phyloP scores from a whole-genome alignment of 1,140 invertebrate genomes.

The Pachypeltis micranthus region DNA sequence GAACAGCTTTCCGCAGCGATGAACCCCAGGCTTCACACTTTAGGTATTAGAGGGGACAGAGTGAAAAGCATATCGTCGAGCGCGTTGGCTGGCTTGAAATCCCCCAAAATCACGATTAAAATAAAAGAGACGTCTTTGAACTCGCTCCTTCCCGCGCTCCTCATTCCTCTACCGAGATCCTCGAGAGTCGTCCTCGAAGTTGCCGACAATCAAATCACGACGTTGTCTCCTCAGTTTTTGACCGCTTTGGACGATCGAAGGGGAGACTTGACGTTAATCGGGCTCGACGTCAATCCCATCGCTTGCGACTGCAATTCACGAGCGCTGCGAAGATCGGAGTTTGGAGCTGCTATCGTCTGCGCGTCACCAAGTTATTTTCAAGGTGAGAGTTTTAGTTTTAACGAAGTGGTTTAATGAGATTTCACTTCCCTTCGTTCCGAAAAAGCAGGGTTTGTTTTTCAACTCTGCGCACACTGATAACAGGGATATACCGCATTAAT shows the following conservation, averaged over 20 bases:
- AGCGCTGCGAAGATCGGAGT: constrained; percentile 46
- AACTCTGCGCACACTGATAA: no score
- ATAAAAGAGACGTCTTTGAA: constrained; percentile 68
- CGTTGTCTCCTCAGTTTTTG: constrained; percentile 61
- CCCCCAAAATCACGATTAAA: constrained; percentile 51
- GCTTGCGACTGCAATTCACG: constrained; percentile 72
- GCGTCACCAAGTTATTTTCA: constrained; percentile 51
- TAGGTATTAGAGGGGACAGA: constrained; percentile 61
- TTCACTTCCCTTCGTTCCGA: no score
- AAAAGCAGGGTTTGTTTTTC: no score
- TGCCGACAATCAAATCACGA: constrained; percentile 60
- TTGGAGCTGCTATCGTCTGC: constrained; percentile 49
- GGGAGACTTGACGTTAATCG: constrained; percentile 55
- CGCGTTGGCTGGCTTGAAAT: constrained; percentile 66
- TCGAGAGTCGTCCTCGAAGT: constrained; percentile 66
- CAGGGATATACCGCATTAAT: no score
- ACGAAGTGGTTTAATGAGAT: no score
- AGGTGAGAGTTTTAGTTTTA: constrained; percentile 37
- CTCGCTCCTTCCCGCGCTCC: constrained; percentile 59
- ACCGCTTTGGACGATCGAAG: constrained; percentile 65
- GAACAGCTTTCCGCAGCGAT: constrained; percentile 67
- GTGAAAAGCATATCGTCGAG: constrained; percentile 68
- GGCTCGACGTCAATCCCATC: constrained; percentile 63
- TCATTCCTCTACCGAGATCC: constrained; percentile 80
- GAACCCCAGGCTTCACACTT: constrained; percentile 60